Evolutionary conservation across 2,888 invertebrate species (phyloP).

Genomic region (Cephus sareptanus): DNA sequence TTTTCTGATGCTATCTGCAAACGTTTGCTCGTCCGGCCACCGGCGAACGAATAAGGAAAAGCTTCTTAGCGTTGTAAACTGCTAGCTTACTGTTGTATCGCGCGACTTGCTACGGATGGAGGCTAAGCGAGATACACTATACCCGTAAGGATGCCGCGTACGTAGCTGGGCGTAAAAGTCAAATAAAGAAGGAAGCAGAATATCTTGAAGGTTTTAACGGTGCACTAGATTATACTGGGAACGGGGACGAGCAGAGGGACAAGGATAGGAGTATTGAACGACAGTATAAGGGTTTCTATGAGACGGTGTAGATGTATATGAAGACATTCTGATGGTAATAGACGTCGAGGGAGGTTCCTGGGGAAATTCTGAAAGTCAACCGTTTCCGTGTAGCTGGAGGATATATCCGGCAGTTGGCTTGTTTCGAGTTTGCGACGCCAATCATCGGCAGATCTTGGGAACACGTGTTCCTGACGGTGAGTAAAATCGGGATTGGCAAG

Average conservation of each 20-base stretch:
- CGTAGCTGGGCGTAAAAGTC: neutral
- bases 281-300: neutral
- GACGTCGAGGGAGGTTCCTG: neutral
- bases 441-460: neutral
- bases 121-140: conserved; percentile 7
- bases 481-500: neutral
- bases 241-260: neutral
- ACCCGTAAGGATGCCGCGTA: conserved; percentile 9
- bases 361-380: neutral
- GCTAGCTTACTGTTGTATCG: conserved; percentile 23
- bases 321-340: neutral
- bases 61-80: conserved; percentile 32
- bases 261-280: neutral
- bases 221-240: neutral
- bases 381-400: neutral
- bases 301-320: neutral
- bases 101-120: conserved; percentile 10
- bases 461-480: neutral
- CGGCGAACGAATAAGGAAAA: conserved; percentile 30
- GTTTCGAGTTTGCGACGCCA: neutral
- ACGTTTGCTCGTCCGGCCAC: neutral
- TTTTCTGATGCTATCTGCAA: conserved; percentile 3
- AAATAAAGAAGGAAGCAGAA: neutral
- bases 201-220: neutral
- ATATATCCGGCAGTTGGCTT: neutral